These are phyloP conservation scores for Galeopterus variegatus DNA, from an alignment of 2,113 vertebrate species.

Conservation along the genomic window DNA sequence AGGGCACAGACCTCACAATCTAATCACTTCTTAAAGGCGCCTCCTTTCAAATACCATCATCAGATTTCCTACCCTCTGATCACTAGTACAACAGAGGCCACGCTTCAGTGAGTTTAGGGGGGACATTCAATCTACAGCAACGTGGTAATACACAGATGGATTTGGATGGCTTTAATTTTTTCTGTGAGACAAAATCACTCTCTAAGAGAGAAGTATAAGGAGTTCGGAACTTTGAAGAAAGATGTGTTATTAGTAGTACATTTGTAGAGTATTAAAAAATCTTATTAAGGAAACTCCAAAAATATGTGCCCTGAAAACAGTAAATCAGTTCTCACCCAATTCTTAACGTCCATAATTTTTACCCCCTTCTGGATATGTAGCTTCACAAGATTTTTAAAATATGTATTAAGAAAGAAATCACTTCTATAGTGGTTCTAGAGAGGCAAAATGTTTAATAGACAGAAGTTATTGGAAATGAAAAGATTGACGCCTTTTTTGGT, in stretches of 20 bases:
- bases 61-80: too few species aligned
- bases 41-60: too few species aligned
- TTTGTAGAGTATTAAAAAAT: background rate
- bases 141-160: background rate
- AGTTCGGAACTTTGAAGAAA: background rate
- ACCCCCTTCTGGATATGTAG: background rate
- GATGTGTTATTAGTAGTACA: background rate
- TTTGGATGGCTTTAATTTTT: background rate
- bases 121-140: too few species aligned
- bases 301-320: background rate
- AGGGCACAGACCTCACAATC: too few species aligned
- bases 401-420: background rate
- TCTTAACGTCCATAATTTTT: background rate
- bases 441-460: background rate
- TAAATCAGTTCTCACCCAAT: background rate
- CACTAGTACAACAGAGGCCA: too few species aligned
- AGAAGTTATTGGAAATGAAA: slow-evolving; percentile 5
- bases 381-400: background rate
- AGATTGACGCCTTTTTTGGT: background rate
- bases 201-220: background rate
- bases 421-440: background rate
- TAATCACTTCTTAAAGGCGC: too few species aligned
- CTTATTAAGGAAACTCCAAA: background rate
- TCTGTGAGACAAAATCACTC: background rate
- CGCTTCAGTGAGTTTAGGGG: too few species aligned